Conservation (phyloP, 1,140 invertebrate genomes). For the Copidosoma floridanum region DNA sequence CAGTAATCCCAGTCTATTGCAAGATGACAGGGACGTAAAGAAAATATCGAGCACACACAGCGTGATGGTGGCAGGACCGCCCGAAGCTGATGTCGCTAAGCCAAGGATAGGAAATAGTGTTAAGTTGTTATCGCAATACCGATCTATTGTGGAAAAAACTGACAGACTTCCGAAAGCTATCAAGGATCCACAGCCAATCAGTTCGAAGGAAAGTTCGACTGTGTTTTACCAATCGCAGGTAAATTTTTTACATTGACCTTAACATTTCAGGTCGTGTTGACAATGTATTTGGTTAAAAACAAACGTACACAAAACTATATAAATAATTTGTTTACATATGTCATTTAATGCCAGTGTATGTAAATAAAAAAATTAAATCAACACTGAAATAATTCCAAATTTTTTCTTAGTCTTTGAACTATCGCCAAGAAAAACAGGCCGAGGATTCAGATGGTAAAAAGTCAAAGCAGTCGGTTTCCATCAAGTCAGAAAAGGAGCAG, state of each 20-base stretch:
- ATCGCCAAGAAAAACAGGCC: conserved; percentile 7
- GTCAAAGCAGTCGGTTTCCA: conserved; percentile 27
- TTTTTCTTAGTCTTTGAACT: background rate
- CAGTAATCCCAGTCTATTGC: conserved; percentile 5
- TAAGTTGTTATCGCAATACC: conserved; percentile 12
- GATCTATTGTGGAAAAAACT: conserved; percentile 24
- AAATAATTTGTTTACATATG: too few relatives aligned
- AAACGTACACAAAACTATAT: too few relatives aligned
- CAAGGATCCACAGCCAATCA: conserved; percentile 25
- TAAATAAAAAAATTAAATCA: too few relatives aligned
- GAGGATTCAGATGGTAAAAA: conserved; percentile 33
- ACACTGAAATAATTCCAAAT: too few relatives aligned
- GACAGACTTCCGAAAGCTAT: conserved; percentile 24
- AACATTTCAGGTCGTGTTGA: too few relatives aligned
- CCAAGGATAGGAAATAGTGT: conserved; percentile 3
- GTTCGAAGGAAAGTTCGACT: conserved; percentile 16
- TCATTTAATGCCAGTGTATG: too few relatives aligned
- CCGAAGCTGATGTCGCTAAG: conserved; percentile 14
- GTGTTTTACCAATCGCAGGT: conserved; percentile 16
- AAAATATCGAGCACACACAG: conserved; percentile 18
- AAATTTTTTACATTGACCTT: background rate
- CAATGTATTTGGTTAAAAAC: too few relatives aligned
- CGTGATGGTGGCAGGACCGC: conserved; percentile 19
- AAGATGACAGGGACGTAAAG: conserved; percentile 22
- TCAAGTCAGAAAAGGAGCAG: conserved; percentile 35